These are phyloP conservation scores for Cryptocephalus moraei DNA, from an alignment of 2,888 invertebrate species.

Conservation along the genomic window DNA sequence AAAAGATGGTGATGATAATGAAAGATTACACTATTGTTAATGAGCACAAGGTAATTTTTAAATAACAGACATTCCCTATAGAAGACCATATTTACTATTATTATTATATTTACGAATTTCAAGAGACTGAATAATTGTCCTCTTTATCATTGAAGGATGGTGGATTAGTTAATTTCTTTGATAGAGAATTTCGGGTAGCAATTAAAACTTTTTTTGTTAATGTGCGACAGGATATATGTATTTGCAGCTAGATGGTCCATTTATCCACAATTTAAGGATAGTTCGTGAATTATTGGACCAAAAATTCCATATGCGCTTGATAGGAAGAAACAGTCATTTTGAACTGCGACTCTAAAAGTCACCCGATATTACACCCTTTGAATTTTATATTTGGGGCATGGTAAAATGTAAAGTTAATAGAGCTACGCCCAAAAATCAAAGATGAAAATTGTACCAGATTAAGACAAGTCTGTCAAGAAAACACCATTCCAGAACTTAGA, in stretches of 20 bases:
- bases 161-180: conserved; percentile 1
- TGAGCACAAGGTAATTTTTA: neutral
- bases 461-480: neutral
- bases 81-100: neutral
- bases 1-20: neutral
- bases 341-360: neutral
- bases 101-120: too few species aligned
- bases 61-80: neutral
- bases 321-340: neutral
- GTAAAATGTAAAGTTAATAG: neutral
- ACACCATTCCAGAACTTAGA: neutral
- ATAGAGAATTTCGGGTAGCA: conserved; percentile 6
- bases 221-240: conserved; percentile 7
- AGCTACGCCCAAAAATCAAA: neutral
- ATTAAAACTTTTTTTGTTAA: conserved; percentile 8
- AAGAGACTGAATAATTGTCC: too few species aligned
- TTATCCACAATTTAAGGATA: conserved; percentile 7
- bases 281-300: conserved; percentile 9
- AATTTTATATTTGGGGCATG: neutral
- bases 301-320: neutral
- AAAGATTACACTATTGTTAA: neutral
- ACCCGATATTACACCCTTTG: neutral
- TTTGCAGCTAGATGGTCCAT: neutral
- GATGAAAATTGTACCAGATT: neutral
- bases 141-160: neutral